A percentile compares a stretch with the other conserved stretches of the same genome.
phyloP scores from a whole-genome alignment of 2,888 invertebrate species.

The Hedychridium roseum region DNA sequence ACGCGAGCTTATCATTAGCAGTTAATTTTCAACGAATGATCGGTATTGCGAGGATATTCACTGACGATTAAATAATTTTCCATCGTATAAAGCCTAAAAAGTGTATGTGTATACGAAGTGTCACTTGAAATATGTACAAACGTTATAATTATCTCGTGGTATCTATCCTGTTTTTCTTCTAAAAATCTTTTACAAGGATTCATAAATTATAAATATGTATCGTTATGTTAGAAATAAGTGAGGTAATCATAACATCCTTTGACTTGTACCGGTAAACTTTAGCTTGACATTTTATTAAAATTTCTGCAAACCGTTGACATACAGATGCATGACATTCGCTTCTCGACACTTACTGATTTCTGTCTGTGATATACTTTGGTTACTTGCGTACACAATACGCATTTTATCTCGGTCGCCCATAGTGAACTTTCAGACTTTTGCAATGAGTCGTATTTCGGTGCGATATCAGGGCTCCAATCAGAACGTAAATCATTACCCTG shows the following conservation, averaged over 20 bases:
- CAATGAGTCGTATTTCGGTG: slow-evolving; percentile 39
- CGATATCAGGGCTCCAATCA: slow-evolving; percentile 45
- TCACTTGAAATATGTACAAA: slow-evolving; percentile 39
- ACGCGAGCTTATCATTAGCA: slow-evolving; percentile 31
- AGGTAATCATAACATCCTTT: slow-evolving; percentile 37
- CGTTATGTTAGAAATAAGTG: slow-evolving; percentile 29
- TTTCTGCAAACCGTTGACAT: slow-evolving; percentile 35
- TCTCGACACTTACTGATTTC: slow-evolving; percentile 39
- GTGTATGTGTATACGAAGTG: slow-evolving; percentile 29
- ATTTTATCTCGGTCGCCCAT: slow-evolving; percentile 41
- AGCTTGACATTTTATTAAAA: slow-evolving; percentile 39
- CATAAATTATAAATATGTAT: slow-evolving; percentile 28
- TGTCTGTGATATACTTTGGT: slow-evolving; percentile 47
- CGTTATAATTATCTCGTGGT: slow-evolving; percentile 29
- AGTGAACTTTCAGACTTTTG: slow-evolving; percentile 46
- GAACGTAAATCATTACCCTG: slow-evolving; percentile 44
- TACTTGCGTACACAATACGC: slow-evolving; percentile 45
- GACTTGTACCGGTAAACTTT: slow-evolving; percentile 34
- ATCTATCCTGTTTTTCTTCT: slow-evolving; percentile 22
- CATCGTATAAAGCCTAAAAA: slow-evolving; percentile 14
- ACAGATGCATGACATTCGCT: slow-evolving; percentile 35
- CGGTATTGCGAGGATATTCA: slow-evolving; percentile 24
- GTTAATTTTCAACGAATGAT: slow-evolving; percentile 28
- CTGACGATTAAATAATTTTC: slow-evolving; percentile 28
- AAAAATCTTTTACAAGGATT: slow-evolving; percentile 20